These are phyloP conservation scores for Adelosebastes latens DNA, from an alignment of 2,797 vertebrate species.

Conservation along the genomic window DNA sequence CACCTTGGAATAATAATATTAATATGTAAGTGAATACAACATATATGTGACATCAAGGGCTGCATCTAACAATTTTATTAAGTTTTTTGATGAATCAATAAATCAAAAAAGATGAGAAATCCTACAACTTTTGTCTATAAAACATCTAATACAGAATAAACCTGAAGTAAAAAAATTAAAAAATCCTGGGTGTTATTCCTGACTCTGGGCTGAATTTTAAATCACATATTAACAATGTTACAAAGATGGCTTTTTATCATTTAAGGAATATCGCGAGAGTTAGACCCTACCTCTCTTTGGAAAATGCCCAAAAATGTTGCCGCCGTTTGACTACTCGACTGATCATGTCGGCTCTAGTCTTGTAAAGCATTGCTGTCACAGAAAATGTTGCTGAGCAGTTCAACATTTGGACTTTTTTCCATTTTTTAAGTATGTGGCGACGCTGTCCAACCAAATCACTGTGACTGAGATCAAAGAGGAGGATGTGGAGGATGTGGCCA, in stretches of 20 bases:
- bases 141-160: not conserved
- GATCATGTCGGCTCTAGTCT: not conserved
- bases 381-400: not conserved
- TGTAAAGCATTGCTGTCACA: not conserved
- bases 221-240: too few relatives aligned
- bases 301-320: too few relatives aligned
- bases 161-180: too few relatives aligned
- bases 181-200: too few relatives aligned
- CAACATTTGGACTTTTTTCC: not conserved
- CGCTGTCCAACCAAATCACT: conserved; percentile 23
- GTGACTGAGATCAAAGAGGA: conserved; percentile 64
- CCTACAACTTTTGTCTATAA: not conserved
- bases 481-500: conserved; percentile 38
- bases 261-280: too few relatives aligned
- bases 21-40: not conserved
- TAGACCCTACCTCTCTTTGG: too few relatives aligned
- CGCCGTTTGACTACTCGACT: not conserved
- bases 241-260: too few relatives aligned
- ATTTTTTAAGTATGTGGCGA: conserved; percentile 36
- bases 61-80: not conserved
- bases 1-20: not conserved
- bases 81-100: not conserved
- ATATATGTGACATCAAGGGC: not conserved
- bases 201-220: too few relatives aligned
- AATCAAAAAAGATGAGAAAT: not conserved